Conservation (phyloP, 2,797 vertebrate species). For the Enteromius unitaeniatus region DNA sequence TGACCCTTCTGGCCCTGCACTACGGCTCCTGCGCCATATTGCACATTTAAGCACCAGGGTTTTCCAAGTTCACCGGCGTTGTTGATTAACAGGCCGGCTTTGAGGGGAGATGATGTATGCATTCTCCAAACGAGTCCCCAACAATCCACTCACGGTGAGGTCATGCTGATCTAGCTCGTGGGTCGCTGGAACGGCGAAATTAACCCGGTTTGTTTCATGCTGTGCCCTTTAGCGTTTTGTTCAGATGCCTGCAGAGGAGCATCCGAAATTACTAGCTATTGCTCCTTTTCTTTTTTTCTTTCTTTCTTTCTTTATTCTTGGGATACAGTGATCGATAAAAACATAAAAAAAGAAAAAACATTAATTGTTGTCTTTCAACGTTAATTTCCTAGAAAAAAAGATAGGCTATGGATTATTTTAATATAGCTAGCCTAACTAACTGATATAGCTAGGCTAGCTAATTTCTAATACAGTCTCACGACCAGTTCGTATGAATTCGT, state of each 20-base stretch:
- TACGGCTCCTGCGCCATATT: constrained; percentile 76
- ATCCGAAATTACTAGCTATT: neutral
- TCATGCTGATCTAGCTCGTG: constrained; percentile 18
- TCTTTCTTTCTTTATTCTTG: neutral
- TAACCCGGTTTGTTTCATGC: neutral
- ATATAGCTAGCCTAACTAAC: too few species aligned
- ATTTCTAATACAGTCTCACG: too few species aligned
- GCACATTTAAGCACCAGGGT: constrained; percentile 73
- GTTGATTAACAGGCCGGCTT: constrained; percentile 45
- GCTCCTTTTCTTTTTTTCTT: neutral
- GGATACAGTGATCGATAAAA: neutral
- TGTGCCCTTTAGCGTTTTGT: neutral
- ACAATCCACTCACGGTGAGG: neutral
- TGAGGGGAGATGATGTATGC: constrained; percentile 30
- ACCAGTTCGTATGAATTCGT: too few species aligned
- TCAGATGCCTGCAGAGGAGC: neutral
- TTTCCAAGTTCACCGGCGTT: constrained; percentile 69
- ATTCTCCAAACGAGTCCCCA: constrained; percentile 37
- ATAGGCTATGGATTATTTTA: too few species aligned
- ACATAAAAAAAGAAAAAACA: too few species aligned
- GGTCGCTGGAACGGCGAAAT: neutral
- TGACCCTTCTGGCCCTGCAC: constrained; percentile 77
- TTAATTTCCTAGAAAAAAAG: too few species aligned
- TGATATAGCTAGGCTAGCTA: neutral
- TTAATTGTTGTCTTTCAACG: too few species aligned